Evolutionary conservation across 2,888 invertebrate species (phyloP).

Genomic region (Blastobasis adustella): DNA sequence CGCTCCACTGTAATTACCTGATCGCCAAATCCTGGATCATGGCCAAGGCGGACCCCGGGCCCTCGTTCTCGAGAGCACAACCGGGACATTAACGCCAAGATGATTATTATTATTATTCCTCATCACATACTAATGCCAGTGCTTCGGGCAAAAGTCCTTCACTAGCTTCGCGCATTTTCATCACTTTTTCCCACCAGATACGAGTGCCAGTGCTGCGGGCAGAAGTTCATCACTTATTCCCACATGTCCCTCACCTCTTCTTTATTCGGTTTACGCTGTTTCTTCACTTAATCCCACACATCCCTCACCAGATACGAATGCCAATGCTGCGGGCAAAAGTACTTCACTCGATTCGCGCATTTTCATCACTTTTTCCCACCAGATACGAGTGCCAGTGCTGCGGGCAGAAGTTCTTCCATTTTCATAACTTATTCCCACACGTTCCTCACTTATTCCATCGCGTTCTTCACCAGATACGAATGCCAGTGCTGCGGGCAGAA

Average conservation of each 20-base stretch:
- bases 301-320: neutral
- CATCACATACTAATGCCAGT: conserved; percentile 55
- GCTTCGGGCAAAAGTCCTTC: conserved; percentile 62
- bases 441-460: conserved; percentile 38
- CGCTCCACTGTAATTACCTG: too few species aligned
- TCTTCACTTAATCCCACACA: neutral
- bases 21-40: too few species aligned
- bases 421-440: conserved; percentile 45
- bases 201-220: conserved; percentile 58
- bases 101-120: neutral
- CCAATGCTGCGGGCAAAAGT: neutral
- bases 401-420: conserved; percentile 60
- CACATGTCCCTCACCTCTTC: too few species aligned
- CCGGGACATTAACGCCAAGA: too few species aligned
- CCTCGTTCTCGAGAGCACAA: too few species aligned
- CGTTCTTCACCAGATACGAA: conserved; percentile 39
- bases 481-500: conserved; percentile 61
- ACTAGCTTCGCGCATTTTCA: conserved; percentile 38
- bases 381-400: conserved; percentile 62
- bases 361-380: neutral
- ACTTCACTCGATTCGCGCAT: neutral
- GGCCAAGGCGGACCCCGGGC: too few species aligned
- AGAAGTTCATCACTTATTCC: conserved; percentile 42
- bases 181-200: conserved; percentile 30
- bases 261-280: conserved; percentile 22